Evolutionary conservation across 2,113 vertebrate species (phyloP).

Genomic region (Phyllostomus hastatus): DNA sequence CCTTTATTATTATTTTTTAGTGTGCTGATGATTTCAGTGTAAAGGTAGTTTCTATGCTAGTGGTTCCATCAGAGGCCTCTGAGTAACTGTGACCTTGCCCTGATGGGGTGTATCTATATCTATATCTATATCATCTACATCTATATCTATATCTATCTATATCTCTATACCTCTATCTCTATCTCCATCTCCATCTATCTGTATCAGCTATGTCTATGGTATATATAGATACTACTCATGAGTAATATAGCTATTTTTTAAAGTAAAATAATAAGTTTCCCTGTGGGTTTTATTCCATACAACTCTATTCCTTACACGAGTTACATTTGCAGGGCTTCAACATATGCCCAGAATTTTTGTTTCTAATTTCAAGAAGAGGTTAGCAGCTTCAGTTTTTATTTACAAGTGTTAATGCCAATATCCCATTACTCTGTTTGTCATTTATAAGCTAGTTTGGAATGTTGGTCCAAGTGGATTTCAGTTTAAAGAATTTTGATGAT

Average conservation of each 20-base stretch:
- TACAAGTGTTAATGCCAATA: neutral
- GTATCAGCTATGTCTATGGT: neutral
- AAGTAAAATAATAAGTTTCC: neutral
- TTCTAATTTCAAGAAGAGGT: neutral
- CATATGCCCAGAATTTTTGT: neutral
- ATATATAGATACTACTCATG: neutral
- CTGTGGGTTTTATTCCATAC: neutral
- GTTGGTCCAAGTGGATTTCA: neutral
- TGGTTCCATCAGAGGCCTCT: neutral
- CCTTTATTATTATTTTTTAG: neutral
- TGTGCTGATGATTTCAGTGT: neutral
- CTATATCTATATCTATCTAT: neutral
- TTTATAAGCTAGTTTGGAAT: neutral
- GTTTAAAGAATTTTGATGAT: neutral
- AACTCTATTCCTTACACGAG: neutral
- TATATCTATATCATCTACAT: too few species aligned
- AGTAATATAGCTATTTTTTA: neutral
- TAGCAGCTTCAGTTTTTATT: neutral
- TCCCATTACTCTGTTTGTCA: neutral
- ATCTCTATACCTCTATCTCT: neutral
- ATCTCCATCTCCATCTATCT: neutral
- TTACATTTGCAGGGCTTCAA: neutral
- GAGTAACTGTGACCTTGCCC: neutral
- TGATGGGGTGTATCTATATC: neutral
- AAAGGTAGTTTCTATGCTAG: neutral